Conservation (phyloP, 2,888 invertebrate species). For the Helobdella robusta region DNA sequence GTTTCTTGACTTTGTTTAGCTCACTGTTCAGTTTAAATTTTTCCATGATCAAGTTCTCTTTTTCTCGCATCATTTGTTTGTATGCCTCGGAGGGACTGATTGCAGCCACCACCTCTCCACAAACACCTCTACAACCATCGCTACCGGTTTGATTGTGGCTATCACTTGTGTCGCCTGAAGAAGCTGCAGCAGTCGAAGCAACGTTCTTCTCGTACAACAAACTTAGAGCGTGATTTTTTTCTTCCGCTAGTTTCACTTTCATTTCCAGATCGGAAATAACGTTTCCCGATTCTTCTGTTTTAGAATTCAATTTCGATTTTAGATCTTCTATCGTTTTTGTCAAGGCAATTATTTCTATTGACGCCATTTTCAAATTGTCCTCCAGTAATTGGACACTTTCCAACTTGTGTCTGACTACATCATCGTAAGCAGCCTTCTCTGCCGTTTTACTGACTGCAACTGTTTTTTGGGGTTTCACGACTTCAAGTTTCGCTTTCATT, state of each 20-base stretch:
- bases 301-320: not conserved
- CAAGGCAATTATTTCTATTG: not conserved
- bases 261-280: conserved; percentile 4
- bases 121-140: not conserved
- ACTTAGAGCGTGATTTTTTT: conserved; percentile 6
- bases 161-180: too few species aligned
- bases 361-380: conserved; percentile 20
- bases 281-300: not conserved
- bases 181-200: too few species aligned
- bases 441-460: not conserved
- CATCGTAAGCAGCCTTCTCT: not conserved
- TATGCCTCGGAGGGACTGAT: conserved; percentile 33
- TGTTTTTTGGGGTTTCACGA: not conserved
- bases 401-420: too few species aligned
- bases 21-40: conserved; percentile 41
- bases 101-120: not conserved
- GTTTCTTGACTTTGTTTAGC: conserved; percentile 37
- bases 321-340: not conserved
- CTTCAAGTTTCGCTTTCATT: conserved; percentile 26
- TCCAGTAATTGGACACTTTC: too few species aligned
- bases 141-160: conserved; percentile 34
- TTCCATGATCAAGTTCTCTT: conserved; percentile 41
- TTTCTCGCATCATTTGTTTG: conserved; percentile 40
- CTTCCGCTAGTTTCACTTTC: conserved; percentile 21
- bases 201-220: too few species aligned